phyloP scores from a whole-genome alignment of 2,113 vertebrate species.

The Ciconia stormi region DNA sequence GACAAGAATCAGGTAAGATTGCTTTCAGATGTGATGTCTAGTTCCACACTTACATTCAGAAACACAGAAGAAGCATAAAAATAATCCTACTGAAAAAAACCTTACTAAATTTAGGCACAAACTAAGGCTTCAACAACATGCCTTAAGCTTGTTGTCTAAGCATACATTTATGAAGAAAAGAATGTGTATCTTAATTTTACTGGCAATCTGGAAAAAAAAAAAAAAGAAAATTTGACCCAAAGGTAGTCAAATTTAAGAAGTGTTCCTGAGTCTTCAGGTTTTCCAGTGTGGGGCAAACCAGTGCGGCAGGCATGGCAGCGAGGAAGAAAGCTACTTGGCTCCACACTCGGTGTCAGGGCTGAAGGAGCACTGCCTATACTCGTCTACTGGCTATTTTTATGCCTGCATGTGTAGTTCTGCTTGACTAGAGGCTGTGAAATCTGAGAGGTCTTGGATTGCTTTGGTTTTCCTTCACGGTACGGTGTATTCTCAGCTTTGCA shows the following conservation, averaged over 20 bases:
- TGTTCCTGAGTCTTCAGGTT: not conserved
- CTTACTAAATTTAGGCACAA: not conserved
- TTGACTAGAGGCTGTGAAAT: not conserved
- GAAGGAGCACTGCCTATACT: not conserved
- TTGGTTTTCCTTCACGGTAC: not conserved
- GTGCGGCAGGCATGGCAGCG: rapidly evolving
- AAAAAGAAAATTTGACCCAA: not conserved
- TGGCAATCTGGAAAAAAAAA: not conserved
- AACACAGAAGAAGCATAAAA: not conserved
- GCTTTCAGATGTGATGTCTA: not conserved
- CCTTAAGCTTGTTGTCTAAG: not conserved
- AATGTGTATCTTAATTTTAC: not conserved
- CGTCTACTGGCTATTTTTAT: not conserved
- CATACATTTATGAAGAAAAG: not conserved
- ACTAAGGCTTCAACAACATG: not conserved
- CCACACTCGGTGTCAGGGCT: not conserved
- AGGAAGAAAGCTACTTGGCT: not conserved
- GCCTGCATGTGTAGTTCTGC: not conserved
- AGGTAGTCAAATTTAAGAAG: not conserved
- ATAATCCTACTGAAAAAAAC: not conserved
- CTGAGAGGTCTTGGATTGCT: not conserved
- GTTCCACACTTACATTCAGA: not conserved
- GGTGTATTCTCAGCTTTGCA: not conserved
- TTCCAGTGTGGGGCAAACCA: not conserved
- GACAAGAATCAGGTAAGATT: not conserved